phyloP scores from a whole-genome alignment of 2,888 invertebrate species.

The Oscheius myriophilus region DNA sequence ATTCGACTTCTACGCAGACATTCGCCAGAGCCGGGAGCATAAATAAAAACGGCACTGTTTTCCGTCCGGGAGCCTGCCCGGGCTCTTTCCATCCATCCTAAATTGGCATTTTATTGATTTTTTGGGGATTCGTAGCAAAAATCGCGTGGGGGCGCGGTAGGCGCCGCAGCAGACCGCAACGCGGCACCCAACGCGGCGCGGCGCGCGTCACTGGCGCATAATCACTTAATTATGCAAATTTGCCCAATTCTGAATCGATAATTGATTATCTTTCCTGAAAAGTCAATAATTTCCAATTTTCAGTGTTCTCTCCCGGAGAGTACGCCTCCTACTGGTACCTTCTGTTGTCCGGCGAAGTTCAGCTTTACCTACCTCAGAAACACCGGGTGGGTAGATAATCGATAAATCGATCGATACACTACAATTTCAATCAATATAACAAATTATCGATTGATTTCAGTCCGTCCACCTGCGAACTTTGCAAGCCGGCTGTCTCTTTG shows the following conservation, averaged over 20 bases:
- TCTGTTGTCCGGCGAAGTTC: constrained; percentile 67
- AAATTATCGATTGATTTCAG: not conserved
- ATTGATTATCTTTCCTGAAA: not conserved
- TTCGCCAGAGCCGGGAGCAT: no score
- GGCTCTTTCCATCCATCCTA: no score
- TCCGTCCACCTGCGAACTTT: constrained; percentile 35
- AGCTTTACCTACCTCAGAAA: constrained; percentile 50
- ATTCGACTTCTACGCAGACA: not conserved
- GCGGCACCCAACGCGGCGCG: no score
- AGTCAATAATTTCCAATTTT: constrained; percentile 35
- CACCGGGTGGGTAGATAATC: not conserved
- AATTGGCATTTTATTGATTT: not conserved
- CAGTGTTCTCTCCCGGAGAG: constrained; percentile 67
- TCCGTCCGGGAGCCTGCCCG: not conserved
- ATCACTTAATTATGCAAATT: no score
- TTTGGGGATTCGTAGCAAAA: not conserved
- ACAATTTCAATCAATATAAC: not conserved
- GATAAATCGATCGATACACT: not conserved
- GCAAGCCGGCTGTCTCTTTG: constrained; percentile 62
- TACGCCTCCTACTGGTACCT: constrained; percentile 64
- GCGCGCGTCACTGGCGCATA: no score
- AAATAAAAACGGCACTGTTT: no score
- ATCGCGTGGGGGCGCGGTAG: no score
- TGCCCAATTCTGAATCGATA: no score
- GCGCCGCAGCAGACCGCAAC: no score